A percentile compares a stretch with the other conserved stretches of the same genome.
Evolutionary conservation across 2,113 vertebrate genomes (phyloP).

Genomic region (Crotalus helleri): DNA sequence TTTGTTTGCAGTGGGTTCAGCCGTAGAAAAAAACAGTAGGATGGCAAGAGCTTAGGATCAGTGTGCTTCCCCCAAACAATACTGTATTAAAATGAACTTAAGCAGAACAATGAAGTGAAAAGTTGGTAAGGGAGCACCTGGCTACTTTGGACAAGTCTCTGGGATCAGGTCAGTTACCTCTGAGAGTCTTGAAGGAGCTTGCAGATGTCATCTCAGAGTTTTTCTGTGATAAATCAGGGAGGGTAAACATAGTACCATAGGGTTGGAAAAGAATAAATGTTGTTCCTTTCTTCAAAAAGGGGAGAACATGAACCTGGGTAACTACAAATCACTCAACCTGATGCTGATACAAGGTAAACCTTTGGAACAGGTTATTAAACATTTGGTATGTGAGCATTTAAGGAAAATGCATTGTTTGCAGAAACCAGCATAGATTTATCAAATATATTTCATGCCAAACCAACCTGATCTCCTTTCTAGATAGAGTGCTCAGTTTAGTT

Average conservation of each 20-base stretch:
- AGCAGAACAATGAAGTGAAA: background rate
- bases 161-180: background rate
- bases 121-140: background rate
- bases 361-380: background rate
- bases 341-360: background rate
- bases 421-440: background rate
- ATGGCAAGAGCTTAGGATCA: background rate
- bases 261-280: background rate
- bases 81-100: background rate
- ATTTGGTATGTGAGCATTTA: background rate
- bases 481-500: background rate
- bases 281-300: background rate
- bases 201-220: background rate
- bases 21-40: background rate
- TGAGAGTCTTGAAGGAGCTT: background rate
- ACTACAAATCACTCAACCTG: background rate
- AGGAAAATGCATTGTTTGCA: background rate
- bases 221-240: background rate
- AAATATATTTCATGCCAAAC: background rate
- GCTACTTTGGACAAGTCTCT: background rate
- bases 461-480: background rate
- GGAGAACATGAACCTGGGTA: background rate
- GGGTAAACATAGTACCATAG: background rate
- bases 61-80: background rate
- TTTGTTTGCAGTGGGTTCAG: background rate